phyloP scores from a whole-genome alignment of 2,797 vertebrate species.

The Chaenodraco wilsoni region DNA sequence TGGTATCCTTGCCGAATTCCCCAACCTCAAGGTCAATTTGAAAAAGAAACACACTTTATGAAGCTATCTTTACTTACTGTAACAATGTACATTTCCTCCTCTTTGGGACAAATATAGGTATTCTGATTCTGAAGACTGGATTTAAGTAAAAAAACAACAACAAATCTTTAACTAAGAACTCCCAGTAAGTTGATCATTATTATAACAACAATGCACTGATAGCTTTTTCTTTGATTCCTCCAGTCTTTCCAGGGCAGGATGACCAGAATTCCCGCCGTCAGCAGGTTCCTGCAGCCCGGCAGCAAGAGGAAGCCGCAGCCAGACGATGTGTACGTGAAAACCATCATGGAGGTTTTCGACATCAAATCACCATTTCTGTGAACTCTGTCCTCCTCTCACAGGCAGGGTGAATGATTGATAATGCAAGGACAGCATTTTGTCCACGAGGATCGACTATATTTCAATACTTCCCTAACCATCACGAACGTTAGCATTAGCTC shows the following conservation, averaged over 20 bases:
- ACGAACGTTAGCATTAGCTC: background rate
- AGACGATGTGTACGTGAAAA: conserved; percentile 67
- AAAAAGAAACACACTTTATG: too few relatives aligned
- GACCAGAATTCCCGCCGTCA: conserved; percentile 81
- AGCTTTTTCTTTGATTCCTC: conserved; percentile 1
- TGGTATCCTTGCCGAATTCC: conserved; percentile 82
- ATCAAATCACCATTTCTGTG: background rate
- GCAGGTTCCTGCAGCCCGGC: conserved; percentile 87
- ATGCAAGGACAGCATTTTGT: accelerated
- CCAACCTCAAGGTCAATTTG: conserved; percentile 61
- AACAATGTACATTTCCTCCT: too few relatives aligned
- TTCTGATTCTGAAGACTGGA: too few relatives aligned
- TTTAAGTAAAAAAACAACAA: too few relatives aligned
- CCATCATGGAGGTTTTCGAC: conserved; percentile 69
- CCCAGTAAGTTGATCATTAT: background rate
- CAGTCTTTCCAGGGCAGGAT: conserved; percentile 89
- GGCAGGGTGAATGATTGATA: background rate
- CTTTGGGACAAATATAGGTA: too few relatives aligned
- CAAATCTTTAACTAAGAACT: background rate
- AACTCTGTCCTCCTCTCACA: background rate
- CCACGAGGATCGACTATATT: background rate
- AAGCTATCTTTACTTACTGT: too few relatives aligned
- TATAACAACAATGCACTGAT: background rate
- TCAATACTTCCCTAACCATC: background rate
- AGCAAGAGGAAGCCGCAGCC: conserved; percentile 84